Evolutionary conservation across 92 coral and sea anemone genomes (phyloP), one percentile per base, ranked within the genome.

Genomic region (Porites rus): DNA sequence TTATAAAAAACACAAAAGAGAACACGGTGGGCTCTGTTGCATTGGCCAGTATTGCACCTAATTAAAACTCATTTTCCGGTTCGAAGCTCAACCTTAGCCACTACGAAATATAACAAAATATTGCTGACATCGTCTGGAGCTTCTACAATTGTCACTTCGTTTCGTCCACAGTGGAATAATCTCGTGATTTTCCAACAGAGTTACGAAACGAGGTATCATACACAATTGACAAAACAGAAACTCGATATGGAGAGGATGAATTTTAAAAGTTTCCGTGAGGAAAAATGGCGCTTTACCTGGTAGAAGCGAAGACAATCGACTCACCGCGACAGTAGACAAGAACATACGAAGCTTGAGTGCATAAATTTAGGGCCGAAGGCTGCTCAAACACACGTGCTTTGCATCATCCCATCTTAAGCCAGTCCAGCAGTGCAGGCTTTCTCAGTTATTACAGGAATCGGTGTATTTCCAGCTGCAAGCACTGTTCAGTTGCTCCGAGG

Each of bases 31-130:
- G 63, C 56, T 69, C 31, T 2, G 31, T 81, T 56, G 61, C 13
- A 10, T 56, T 38, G 46, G 46, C 12, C 7, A 31, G 53, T 69
- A 62, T 38, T 65, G 31, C 60, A 78, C 12, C 77, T 3, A 56
- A 1, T 59, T 1, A 60, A 28, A 56, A 56, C 59, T 6, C 86
- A 81, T 18, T 81, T 81, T 81, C 86, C 86, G 86, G 86, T 58
- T 25, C 31, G 52, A 24, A 53, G 52, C 74, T 52, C 10, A 80
- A 66, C 1, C 3, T 11, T 4, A 12, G 25, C 28, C 10, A 25
- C 14, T 52, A 16, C 38, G 13, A 11, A 25, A 31, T 20, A 51
- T 38, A 51, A 25, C 19, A 16, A 25, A 3, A 52, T 51, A 28
- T 13, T 62, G 18, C 4, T 59, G 24, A 12, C 17, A 11, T 19